Base-by-base conservation (phyloP, 2,113 vertebrate genomes). In the Bombycilla garrulus region DNA sequence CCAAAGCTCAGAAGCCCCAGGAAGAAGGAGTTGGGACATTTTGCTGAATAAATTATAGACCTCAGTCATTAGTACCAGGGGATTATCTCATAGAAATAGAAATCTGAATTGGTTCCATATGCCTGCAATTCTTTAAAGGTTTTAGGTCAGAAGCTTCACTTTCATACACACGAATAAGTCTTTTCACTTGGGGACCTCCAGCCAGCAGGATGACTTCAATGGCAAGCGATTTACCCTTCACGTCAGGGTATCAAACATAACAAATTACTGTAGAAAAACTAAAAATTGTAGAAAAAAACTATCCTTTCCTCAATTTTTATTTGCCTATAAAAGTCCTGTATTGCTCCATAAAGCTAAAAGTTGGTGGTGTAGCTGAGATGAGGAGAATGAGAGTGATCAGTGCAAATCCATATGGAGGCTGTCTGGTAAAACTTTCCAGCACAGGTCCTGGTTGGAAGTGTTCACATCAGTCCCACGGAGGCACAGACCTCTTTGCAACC, bases 401-500 rank as follows among this genome's bases (percentile, higher is more conserved):
- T 61, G 72, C 16, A 69, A 24, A 9, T 28, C 64, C 0, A 0
- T 11, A 20, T 18, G 10, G 16, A 29, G 36, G 18, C 5, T 65
- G 15, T 40, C 47, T 47, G 35, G 12, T 33, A 22, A 5, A 16
- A 9, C 54, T 58, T 87, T 35, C 25, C 23, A 14, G 8, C 1
- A 0, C 38, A 71, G 23, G 9, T 54, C 6, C 25, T 71, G 29
- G 25, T 29, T 71, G 66, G 51, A 60, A 47, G 10, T 18, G 12
- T 28, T 84, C n/a, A 15, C 11, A 21, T 25, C 2, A 5, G 7
- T 1, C 2, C 23, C 36, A 38, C 0, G 0, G 24, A 47, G 69
- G 33, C 40, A 56, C 21, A 72, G n/a, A 61, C 15, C 12, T 6
- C 36, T 47, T 67, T 83, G 40, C 1, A 9, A 22, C 6, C 23